Percentiles rank a stretch among this genome's conserved stretches.
phyloP scores from a whole-genome alignment of 2,113 vertebrate genomes.

The Bubo blakistoni region DNA sequence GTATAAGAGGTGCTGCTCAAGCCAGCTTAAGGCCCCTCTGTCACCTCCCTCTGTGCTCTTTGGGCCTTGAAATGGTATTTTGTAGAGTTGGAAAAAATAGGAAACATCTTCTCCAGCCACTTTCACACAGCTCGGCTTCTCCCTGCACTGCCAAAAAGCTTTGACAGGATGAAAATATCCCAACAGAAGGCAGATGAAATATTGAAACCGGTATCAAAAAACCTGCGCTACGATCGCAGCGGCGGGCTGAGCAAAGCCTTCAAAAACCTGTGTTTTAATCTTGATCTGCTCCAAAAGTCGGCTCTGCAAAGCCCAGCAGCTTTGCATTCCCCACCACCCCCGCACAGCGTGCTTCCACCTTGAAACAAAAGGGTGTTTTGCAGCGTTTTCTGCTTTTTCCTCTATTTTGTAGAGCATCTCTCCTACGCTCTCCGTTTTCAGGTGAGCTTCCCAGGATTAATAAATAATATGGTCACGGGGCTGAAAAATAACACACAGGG shows the following conservation, averaged over 20 bases:
- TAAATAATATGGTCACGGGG: not conserved
- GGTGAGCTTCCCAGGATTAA: not conserved
- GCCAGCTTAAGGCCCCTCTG: fast-evolving
- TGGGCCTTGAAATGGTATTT: not conserved
- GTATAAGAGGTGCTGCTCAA: not conserved
- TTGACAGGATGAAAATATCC: not conserved
- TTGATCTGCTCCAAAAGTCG: not conserved
- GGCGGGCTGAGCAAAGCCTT: not conserved
- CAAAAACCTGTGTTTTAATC: fast-evolving
- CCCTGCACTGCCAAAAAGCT: fast-evolving
- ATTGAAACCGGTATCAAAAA: not conserved
- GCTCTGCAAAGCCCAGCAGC: not conserved
- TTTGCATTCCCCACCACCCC: not conserved
- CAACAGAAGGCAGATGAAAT: not conserved
- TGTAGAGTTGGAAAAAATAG: not conserved
- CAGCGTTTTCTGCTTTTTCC: not conserved
- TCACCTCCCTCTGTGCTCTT: not conserved
- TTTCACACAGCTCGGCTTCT: not conserved
- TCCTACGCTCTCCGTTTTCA: not conserved
- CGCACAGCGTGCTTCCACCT: not conserved
- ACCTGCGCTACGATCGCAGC: fast-evolving
- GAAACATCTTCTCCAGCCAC: not conserved
- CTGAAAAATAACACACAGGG: not conserved
- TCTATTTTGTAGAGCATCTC: not conserved
- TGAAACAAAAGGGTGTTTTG: not conserved